Evolutionary conservation across 2,797 vertebrate species (phyloP), one percentile per base, ranked within the genome.

Genomic region (Xerus rutilus): DNA sequence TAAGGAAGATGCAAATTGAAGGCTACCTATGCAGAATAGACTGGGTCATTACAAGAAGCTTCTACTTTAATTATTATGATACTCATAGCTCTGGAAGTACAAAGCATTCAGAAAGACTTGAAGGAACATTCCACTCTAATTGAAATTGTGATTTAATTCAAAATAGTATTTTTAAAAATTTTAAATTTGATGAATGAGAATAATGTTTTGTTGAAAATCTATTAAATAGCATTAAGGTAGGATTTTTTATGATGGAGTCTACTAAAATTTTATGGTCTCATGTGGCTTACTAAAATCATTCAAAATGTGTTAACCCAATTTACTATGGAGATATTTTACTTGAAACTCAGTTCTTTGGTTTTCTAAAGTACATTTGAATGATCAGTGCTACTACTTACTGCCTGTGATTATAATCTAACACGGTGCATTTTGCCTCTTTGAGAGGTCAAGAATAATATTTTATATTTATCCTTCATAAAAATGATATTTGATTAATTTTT

Each of bases 401-500:
- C 62, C 92, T 93, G 7, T 23, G 90, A 92, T 92, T 93, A 45
- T 62, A 1, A 86, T 79, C 70, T 5, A 89, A 62, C 25, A 32
- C 35, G 77, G 11, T 25, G 96, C 98, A 87, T 94, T 97, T 98
- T 98, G 96, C 90, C 97, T 97, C 91, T 97, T 96, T 86, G 74
- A 97, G 91, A 94, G 94, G 97, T 98, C 97, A 98, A 96, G 84
- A 96, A 88, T 96, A 97, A 95, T 77, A 74, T 76, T 95, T 93
- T 81, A 13, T 57, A 95, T 97, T 97, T 98, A 97, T 98, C 97
- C 96, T 96, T 98, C 94, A 97, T 97, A 97, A 98, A 98, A 98
- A 98, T 97, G 97, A 97, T 98, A 98, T 94, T 98, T 98, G 96
- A 77, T 91, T 7, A 8, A 18, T 86, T 89, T 77, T 21, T 57